A percentile compares a stretch with the other conserved stretches of the same genome.
Conservation (phyloP, 1,140 invertebrate genomes). For the Papilio polyxenes region DNA sequence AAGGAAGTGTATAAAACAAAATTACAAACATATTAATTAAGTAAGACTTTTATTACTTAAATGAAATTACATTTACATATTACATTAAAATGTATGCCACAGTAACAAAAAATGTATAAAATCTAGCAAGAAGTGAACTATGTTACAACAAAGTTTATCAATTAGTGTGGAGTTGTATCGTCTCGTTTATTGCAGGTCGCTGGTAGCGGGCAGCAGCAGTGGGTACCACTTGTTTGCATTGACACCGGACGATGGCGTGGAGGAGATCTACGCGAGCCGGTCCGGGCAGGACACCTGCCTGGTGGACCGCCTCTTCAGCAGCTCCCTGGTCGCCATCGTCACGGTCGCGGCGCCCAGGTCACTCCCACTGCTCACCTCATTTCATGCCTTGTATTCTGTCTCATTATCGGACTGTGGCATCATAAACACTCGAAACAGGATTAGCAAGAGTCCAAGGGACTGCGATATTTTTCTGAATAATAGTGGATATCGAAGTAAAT, state of each 20-base stretch:
- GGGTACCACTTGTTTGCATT: slow-evolving; percentile 95
- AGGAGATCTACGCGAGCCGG: slow-evolving; percentile 89
- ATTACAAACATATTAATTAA: too few relatives aligned
- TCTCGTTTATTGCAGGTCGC: slow-evolving; percentile 84
- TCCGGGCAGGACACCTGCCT: slow-evolving; percentile 94
- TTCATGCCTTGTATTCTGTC: background rate
- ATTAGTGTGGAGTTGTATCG: too few relatives aligned
- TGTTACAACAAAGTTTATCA: background rate
- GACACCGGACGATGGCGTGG: slow-evolving; percentile 90
- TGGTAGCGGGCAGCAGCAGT: slow-evolving; percentile 93
- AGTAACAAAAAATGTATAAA: too few relatives aligned
- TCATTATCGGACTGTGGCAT: background rate
- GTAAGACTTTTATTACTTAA: too few relatives aligned
- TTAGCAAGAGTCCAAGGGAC: too few relatives aligned
- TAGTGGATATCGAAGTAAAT: too few relatives aligned
- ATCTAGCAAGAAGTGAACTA: background rate
- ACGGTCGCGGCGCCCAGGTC: slow-evolving; percentile 95
- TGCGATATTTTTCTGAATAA: too few relatives aligned
- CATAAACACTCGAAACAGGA: background rate
- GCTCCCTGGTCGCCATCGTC: slow-evolving; percentile 97
- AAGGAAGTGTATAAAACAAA: too few relatives aligned
- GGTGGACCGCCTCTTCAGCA: slow-evolving; percentile 97
- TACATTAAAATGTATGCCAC: too few relatives aligned
- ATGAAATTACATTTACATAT: too few relatives aligned
- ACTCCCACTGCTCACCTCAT: slow-evolving; percentile 5